A percentile compares a stretch with the other conserved stretches of the same genome.
Evolutionary conservation across 23 tunicate genomes (phyloP).

Genomic region (Oikopleura dioica): DNA sequence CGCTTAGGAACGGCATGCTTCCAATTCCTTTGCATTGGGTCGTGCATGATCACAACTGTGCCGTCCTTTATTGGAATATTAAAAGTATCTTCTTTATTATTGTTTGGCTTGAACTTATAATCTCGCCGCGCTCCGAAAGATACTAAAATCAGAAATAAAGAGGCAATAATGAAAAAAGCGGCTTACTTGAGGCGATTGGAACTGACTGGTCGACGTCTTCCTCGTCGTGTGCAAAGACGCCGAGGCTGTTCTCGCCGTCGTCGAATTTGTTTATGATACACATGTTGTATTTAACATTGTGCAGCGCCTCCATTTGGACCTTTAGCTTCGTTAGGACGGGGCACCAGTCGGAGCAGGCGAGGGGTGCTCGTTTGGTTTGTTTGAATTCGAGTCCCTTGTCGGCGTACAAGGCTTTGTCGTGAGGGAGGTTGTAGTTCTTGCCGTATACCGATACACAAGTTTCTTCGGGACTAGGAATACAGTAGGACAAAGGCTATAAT

Average conservation of each 20-base stretch:
- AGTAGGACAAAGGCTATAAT: too few relatives aligned
- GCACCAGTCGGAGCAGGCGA: neutral
- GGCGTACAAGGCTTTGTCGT: neutral
- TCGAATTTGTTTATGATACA: neutral
- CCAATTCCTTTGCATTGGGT: neutral
- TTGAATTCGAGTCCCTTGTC: neutral
- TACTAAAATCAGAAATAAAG: neutral
- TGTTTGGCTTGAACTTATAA: neutral
- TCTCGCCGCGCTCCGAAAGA: neutral
- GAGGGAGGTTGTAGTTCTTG: neutral
- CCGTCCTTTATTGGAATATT: neutral
- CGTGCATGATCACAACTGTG: neutral
- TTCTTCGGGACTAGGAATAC: neutral
- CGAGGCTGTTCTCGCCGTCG: neutral
- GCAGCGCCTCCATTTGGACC: neutral
- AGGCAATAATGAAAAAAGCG: neutral
- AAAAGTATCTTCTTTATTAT: neutral
- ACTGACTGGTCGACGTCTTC: neutral
- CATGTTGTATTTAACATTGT: neutral
- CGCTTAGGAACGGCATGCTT: neutral
- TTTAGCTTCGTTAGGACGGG: neutral
- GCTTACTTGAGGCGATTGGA: neutral
- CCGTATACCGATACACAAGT: neutral
- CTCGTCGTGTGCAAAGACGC: neutral
- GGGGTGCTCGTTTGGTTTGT: neutral